Percentiles rank a stretch among this genome's conserved stretches.
Evolutionary conservation across 2,888 invertebrate genomes (phyloP).

Genomic region (Euplagia quadripunctaria): DNA sequence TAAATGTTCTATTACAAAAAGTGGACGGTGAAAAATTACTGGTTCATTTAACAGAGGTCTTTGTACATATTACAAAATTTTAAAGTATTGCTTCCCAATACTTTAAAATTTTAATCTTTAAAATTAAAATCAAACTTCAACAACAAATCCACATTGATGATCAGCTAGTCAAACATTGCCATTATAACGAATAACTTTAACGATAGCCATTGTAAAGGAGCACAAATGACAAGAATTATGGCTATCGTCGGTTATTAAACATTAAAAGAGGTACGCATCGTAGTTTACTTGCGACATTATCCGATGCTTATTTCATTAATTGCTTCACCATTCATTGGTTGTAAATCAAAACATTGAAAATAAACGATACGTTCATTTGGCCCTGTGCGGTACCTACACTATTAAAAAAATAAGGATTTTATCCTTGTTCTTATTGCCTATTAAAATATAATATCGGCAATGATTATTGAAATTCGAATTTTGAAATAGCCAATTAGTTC

Average conservation of each 20-base stretch:
- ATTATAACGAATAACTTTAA: slow-evolving; percentile 35
- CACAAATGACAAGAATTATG: slow-evolving; percentile 59
- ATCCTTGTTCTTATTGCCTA: slow-evolving; percentile 76
- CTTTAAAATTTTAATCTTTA: too few species aligned
- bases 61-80: slow-evolving; percentile 57
- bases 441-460: slow-evolving; percentile 80
- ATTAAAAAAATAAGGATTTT: slow-evolving; percentile 61
- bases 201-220: slow-evolving; percentile 54
- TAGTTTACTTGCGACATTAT: slow-evolving; percentile 70
- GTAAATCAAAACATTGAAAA: slow-evolving; percentile 79
- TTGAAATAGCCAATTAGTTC: slow-evolving; percentile 78
- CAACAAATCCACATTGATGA: not conserved
- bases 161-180: not conserved
- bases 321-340: slow-evolving; percentile 76
- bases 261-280: slow-evolving; percentile 47
- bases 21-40: slow-evolving; percentile 73
- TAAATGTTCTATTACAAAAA: slow-evolving; percentile 79
- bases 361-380: slow-evolving; percentile 76
- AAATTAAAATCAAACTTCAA: slow-evolving; percentile 10
- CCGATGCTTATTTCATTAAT: slow-evolving; percentile 76
- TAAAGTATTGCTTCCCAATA: too few species aligned
- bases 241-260: slow-evolving; percentile 55
- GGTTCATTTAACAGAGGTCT: slow-evolving; percentile 41
- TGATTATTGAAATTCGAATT: slow-evolving; percentile 80
- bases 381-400: slow-evolving; percentile 67